Evolutionary conservation across 2,797 vertebrate species (phyloP), one percentile per base, ranked within the genome.

Genomic region (Gastrophryne carolinensis): DNA sequence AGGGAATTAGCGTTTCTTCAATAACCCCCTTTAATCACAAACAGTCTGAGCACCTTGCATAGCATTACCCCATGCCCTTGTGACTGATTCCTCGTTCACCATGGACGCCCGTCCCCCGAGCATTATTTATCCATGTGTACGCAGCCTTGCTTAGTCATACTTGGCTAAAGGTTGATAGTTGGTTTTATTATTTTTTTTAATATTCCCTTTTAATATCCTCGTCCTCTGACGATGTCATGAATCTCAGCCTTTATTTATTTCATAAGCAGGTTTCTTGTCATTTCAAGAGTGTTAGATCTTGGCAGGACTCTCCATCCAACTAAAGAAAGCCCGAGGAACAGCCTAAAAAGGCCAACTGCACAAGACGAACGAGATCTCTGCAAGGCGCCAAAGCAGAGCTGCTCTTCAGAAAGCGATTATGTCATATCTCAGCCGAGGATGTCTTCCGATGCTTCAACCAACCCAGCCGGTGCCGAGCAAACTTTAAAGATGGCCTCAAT

Each of bases 281-380:
- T 70, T 56, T 27, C 24, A 35, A 27, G 24, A 34, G 61, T 54
- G 41, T 35, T 23, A 37, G 11, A 52, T 47, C 50, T 77, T 77
- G 74, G 74, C 74, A 56, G 57, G 12, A 15, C 29, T 27, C 27
- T 29, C 49, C 26, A n/a, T 52, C 41, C 24, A 49, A 63, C 17
- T 63, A 47, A 23, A 52, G 32, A 57, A 62, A 56, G 17, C 15
- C 7, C 13, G 39, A 47, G 35, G 57, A 77, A 69, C 73, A 63
- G 23, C 66, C 74, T 77, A 77, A 77, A 77, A 77, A 77, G 66
- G 74, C 19, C 35, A 69, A 50, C 57, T 24, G n/a, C 13, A 70
- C 19, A 30, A 74, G 35, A 11, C 8, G 50, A 61, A 57, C 37
- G 24, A 17, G 54, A 47, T 54, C 47, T 62, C 39, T 62, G 30